Base-by-base conservation (phyloP, 1,140 invertebrate species). In the Drosophila willistoni region DNA sequence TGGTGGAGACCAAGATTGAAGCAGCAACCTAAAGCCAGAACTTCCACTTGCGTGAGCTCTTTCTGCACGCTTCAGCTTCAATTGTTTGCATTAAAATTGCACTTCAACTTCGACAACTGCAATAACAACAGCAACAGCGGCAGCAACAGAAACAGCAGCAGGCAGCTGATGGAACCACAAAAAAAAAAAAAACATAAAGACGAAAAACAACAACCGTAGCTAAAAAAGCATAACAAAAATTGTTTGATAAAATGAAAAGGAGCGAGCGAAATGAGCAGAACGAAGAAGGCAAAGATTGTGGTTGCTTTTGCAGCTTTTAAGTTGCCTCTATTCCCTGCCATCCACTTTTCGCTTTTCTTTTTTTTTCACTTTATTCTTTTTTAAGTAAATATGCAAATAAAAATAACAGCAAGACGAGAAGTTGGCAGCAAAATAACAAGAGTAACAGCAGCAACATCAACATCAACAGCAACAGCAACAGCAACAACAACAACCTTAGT, bases 31-130 rank as follows among this genome's bases (percentile, higher is more conserved):
- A 69, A 34, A 51, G 41, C 64, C 60, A 76, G 73, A 56, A 64
- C 68, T 79, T 78, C 82, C 71, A 71, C 69, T 81, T 86, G 55
- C 65, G 72, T 85, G 81, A 76, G 79, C 76, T 70, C 44, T 51
- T 51, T 51, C 83, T 87, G 80, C 83, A 89, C 84, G 83, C 83
- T 86, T 89, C 83, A 89, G 64, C 84, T 80, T 86, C 83, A 86
- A 86, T 86, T 86, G 83, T 86, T 86, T 86, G 83, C 84, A 86
- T 86, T 86, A 86, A 86, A 86, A 86, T 86, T 86, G 83, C 83
- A 86, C 83, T 86, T 83, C 79, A 89, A 69, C 69, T 87, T 86
- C 80, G 83, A 86, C 80, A 89, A 77, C 79, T 86, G 79, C 81
- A 78, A 78, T 68, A 78, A 78, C 75, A 64, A 60, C 44, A 47